Base-by-base conservation (phyloP, 2,113 vertebrate species). In the Salvelinus fontinalis region DNA sequence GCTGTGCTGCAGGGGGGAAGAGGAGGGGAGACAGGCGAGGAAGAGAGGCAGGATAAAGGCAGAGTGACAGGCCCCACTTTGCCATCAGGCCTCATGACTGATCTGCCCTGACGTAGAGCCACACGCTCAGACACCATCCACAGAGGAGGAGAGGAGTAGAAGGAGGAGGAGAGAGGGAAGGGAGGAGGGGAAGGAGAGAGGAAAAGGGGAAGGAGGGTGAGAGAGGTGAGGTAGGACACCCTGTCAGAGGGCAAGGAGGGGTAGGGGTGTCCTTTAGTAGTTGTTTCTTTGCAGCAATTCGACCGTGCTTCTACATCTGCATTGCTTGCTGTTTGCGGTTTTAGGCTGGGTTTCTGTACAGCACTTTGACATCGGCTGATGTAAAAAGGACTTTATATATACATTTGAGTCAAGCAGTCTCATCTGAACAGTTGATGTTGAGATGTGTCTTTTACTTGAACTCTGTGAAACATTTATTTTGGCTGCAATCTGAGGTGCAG, bases 121-220 rank as follows among this genome's bases (percentile, higher is more conserved):
- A 13, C 51, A 88, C 86, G 39, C 80, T 67, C 81, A 85, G 79
- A 20, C 49, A 68, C 74, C 81, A 84, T 29, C 13, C 29, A 66
- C 65, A 44, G 62, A 64, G 60, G 7, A 20, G 20, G 59, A 62
- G 59, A 2, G n/a, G 20, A 18, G n/a, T 2, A 62, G 59, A 7
- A 22, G 22, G 60, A 20, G 18, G 20, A 12, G 11, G 18, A 29
- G 29, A 69, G 31, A 44, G 34, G 26, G 7, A 69, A 34, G 8
- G 18, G 67, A 9, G 67, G 34, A 13, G 13, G 13, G 16, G 18
- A 22, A 2, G 20, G 34, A 44, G 34, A 20, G 29, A n/a, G 67
- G 34, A 26, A 1, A 31, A 13, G 34, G 3, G 29, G 2, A 14
- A 44, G 20, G 8, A 13, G 67, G 3, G 29, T 14, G 27, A 44